phyloP scores from a whole-genome alignment of 2,113 vertebrate genomes.

The Pithys albifrons region DNA sequence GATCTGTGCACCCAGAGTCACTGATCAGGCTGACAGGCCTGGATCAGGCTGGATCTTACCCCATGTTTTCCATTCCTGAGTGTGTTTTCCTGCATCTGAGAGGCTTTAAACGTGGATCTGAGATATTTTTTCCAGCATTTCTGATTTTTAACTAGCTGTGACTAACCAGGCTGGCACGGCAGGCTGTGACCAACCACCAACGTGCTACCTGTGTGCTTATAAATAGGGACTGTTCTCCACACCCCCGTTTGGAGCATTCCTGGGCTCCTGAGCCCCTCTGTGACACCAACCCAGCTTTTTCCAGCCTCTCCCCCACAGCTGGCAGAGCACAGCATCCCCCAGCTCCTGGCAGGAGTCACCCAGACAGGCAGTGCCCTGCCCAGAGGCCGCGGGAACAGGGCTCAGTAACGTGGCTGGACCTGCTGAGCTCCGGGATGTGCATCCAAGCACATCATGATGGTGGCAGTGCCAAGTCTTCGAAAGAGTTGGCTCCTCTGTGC shows the following conservation, averaged over 20 bases:
- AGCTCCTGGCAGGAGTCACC: background rate
- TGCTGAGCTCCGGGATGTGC: background rate
- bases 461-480: background rate
- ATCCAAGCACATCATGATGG: background rate
- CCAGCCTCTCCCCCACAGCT: background rate
- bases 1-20: accelerated
- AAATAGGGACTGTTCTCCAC: background rate
- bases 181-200: background rate
- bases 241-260: background rate
- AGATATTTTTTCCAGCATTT: background rate
- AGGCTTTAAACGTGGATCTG: background rate
- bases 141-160: constrained; percentile 15
- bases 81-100: background rate
- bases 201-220: background rate
- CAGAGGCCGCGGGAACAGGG: accelerated
- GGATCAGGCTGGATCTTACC: background rate
- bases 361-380: background rate
- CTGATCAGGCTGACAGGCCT: background rate
- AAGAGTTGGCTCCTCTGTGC: background rate
- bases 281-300: background rate
- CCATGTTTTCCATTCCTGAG: accelerated
- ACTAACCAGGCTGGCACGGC: constrained; percentile 37
- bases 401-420: background rate
- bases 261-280: background rate
- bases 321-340: background rate